Evolutionary conservation across 2,888 invertebrate genomes (phyloP), one percentile per base, ranked within the genome.

Genomic region (Epirrita christyi): DNA sequence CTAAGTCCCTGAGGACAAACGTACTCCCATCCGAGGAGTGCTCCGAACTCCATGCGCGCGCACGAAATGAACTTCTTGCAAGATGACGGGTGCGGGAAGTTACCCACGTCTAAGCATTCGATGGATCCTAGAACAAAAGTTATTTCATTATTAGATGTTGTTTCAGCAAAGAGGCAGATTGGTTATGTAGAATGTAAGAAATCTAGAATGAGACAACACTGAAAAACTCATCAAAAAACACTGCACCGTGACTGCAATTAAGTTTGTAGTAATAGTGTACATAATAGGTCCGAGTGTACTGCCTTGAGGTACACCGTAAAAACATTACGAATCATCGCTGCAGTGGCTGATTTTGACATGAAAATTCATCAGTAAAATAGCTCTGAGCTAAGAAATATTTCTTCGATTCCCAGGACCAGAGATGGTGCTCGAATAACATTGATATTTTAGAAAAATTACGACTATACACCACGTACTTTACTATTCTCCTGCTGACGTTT

Each of bases 1-100:
- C 96, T 96, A 3, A 98, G 92, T 32, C 96, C 96, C 70, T 95
- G 95, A 0, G 97, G 97, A 78, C 98, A 98, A 10, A 96, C 95
- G 86, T 98, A 98, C 73, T 97, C 97, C 95, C 97, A 97, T 7
- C 97, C 97, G 0, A 96, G 87, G 1, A 97, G 94, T 11, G 94
- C 94, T 10, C 95, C 96, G 73, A 94, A 95, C 67, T 97, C 96
- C 92, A 96, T 85, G 42, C 88, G 81, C 0, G 97, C 97, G 84
- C 98, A 98, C 14, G 96, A 97, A 72, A 98, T 97, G 83, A 98
- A 98, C 85, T 97, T 97, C 85, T 95, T 96, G 83, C 98, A 98
- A 0, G 97, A 97, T 11, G 95, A 93, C 1, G 98, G 98, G 89
- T 98, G 98, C 0, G 97, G 96, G 87, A 97, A 98, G 82, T 96